Percentiles rank a stretch among this genome's conserved stretches.
These are phyloP conservation scores for Tinea pellionella DNA, from an alignment of 2,888 invertebrate species.

Conservation along the genomic window DNA sequence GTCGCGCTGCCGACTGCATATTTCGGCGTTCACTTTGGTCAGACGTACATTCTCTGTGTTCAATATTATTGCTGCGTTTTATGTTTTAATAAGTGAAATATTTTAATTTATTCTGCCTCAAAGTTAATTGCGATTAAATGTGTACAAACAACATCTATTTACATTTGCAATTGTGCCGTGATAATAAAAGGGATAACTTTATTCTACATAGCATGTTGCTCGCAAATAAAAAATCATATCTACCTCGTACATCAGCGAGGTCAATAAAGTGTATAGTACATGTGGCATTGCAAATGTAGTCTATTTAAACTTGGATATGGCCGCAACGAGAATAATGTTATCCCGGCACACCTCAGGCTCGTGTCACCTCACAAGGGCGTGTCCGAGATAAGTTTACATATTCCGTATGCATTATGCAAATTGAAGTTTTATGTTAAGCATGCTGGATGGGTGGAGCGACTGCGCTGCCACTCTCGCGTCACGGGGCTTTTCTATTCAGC, in stretches of 20 bases:
- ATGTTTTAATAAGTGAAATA: background rate
- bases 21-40: background rate
- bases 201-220: background rate
- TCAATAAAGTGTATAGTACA: conserved; percentile 40
- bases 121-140: background rate
- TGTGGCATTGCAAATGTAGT: conserved; percentile 51
- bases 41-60: background rate
- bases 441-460: conserved; percentile 24
- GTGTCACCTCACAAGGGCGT: conserved; percentile 62
- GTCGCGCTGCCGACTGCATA: conserved; percentile 24
- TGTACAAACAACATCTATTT: background rate
- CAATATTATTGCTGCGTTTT: background rate
- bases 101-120: background rate
- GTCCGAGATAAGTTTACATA: conserved; percentile 65
- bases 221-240: conserved; percentile 30
- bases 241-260: conserved; percentile 25
- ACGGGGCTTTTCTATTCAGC: conserved; percentile 34
- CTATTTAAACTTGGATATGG: conserved; percentile 61
- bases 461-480: conserved; percentile 20
- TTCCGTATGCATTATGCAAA: conserved; percentile 68
- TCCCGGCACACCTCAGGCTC: conserved; percentile 56
- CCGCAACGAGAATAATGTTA: conserved; percentile 60
- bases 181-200: background rate
- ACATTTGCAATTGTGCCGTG: background rate
- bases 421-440: conserved; percentile 65